Conservation (phyloP, 2,888 invertebrate genomes). For the Trissonchulus latispiculum region DNA sequence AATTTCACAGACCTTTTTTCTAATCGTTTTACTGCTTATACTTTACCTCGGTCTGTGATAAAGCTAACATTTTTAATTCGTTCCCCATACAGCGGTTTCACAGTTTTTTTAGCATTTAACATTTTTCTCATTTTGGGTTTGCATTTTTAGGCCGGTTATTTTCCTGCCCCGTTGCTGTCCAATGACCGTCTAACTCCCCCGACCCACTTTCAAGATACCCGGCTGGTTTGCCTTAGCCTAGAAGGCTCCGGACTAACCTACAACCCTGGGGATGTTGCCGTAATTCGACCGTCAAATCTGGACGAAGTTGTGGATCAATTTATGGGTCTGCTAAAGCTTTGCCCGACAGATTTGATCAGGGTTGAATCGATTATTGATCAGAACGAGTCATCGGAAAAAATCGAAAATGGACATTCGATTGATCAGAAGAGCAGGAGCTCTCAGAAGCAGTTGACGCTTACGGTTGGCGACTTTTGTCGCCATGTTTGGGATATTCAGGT, state of each 20-base stretch:
- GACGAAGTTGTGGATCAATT: conserved; percentile 56
- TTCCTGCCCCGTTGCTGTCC: neutral
- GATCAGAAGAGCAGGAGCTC: neutral
- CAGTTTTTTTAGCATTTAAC: too few relatives aligned
- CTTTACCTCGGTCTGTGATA: too few relatives aligned
- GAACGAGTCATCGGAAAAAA: neutral
- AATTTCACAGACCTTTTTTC: too few relatives aligned
- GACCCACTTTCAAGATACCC: conserved; percentile 67
- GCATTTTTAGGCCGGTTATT: neutral
- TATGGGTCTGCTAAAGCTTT: neutral
- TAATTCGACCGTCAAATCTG: conserved; percentile 70
- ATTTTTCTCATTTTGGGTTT: too few relatives aligned
- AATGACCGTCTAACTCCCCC: conserved; percentile 19
- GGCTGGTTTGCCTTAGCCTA: conserved; percentile 62
- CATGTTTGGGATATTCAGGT: too few relatives aligned
- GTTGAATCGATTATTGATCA: too few relatives aligned
- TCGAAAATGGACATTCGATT: neutral
- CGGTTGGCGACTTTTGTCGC: too few relatives aligned
- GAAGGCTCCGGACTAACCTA: conserved; percentile 54
- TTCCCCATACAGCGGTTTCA: too few relatives aligned
- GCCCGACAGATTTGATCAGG: neutral
- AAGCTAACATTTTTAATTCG: too few relatives aligned
- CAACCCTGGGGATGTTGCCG: conserved; percentile 77
- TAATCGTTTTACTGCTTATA: too few relatives aligned
- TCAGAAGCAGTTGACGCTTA: neutral